Conservation (phyloP, 2,113 vertebrate species). For the Poecile atricapillus region DNA sequence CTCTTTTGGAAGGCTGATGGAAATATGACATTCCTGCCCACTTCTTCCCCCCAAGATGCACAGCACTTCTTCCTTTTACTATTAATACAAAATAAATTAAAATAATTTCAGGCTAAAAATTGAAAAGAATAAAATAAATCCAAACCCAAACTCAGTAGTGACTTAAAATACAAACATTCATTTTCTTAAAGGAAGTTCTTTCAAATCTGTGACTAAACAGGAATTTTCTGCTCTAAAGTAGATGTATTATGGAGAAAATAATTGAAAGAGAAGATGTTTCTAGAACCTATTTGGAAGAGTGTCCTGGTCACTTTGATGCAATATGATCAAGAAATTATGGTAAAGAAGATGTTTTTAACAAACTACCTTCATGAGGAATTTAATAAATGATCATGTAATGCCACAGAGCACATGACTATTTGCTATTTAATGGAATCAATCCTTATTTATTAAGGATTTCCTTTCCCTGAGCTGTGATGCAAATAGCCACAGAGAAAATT, state of each 20-base stretch:
- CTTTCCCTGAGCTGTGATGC: background rate
- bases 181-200: background rate
- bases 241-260: background rate
- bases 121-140: background rate
- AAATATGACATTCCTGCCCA: background rate
- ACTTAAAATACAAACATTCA: background rate
- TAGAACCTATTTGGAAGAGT: background rate
- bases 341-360: background rate
- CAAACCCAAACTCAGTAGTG: background rate
- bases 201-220: background rate
- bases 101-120: background rate
- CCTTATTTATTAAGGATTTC: background rate
- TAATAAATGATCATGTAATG: background rate
- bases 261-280: background rate
- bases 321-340: background rate
- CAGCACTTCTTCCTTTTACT: background rate
- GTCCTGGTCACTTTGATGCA: background rate
- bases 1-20: accelerated
- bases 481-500: background rate
- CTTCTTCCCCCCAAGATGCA: background rate
- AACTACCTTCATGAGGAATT: background rate
- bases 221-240: background rate
- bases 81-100: background rate
- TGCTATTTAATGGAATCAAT: background rate
- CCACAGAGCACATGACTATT: background rate